Conservation (phyloP, 2,113 vertebrate species). For the Myrmecobius fasciatus region DNA sequence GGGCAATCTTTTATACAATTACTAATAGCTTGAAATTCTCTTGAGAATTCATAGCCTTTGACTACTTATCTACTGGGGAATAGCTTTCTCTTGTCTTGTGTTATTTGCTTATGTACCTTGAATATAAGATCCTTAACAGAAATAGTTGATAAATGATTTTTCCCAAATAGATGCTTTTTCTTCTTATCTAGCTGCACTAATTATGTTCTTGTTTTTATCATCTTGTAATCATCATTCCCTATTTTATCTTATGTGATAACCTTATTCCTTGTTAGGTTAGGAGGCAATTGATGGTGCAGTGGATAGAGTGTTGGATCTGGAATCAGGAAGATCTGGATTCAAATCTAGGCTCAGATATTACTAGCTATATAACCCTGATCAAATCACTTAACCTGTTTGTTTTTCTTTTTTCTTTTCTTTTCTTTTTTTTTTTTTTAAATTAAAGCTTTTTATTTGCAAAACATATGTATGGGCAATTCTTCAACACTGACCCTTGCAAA, state of each 20-base stretch:
- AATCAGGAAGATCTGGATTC: not conserved
- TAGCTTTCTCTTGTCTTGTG: too few relatives aligned
- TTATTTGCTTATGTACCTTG: too few relatives aligned
- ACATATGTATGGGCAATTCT: too few relatives aligned
- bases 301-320: not conserved
- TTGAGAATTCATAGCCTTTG: too few relatives aligned
- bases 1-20: too few relatives aligned
- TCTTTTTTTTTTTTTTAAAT: too few relatives aligned
- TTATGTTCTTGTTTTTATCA: not conserved
- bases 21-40: too few relatives aligned
- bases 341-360: not conserved
- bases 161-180: not conserved
- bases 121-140: too few relatives aligned
- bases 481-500: too few relatives aligned
- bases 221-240: not conserved
- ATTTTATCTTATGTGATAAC: not conserved
- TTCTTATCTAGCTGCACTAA: not conserved
- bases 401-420: too few relatives aligned
- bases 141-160: not conserved
- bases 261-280: not conserved
- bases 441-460: too few relatives aligned
- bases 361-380: not conserved
- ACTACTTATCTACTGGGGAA: too few relatives aligned
- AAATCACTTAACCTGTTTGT: not conserved
- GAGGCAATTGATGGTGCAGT: not conserved